phyloP scores from a whole-genome alignment of 2,797 vertebrate genomes.

The Hafferia zeledoni region DNA sequence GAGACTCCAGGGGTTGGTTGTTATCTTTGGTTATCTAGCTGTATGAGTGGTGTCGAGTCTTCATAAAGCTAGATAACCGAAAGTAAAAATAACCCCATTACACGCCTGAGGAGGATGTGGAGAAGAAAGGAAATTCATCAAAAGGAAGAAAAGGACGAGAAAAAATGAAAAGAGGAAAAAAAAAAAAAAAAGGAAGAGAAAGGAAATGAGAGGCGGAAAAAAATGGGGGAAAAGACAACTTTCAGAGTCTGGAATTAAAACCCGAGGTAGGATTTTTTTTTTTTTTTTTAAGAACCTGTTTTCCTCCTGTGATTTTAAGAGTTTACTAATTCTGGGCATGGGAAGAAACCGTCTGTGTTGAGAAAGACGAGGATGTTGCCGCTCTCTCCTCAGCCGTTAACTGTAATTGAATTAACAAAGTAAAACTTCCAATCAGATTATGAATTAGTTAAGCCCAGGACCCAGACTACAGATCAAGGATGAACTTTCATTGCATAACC shows the following conservation, averaged over 20 bases:
- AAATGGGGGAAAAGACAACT: background rate
- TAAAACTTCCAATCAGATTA: constrained; percentile 32
- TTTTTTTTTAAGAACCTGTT: background rate
- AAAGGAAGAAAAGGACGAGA: constrained; percentile 15
- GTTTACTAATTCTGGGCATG: constrained; percentile 13
- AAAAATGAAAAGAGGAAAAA: background rate
- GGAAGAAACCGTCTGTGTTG: background rate
- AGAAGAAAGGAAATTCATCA: constrained; percentile 50
- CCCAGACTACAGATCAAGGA: background rate
- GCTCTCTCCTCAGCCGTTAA: background rate
- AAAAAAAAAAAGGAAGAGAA: background rate
- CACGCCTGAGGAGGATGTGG: constrained; percentile 72
- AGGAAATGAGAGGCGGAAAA: background rate
- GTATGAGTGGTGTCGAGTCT: constrained; percentile 88
- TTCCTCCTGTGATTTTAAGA: constrained; percentile 2
- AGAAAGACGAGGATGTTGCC: background rate
- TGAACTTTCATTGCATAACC: constrained; percentile 23
- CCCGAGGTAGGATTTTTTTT: constrained; percentile 18
- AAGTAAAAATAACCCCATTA: constrained; percentile 96
- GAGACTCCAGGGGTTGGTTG: constrained; percentile 82
- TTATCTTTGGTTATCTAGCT: constrained; percentile 87
- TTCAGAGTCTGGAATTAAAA: constrained; percentile 65
- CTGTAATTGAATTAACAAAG: constrained; percentile 40
- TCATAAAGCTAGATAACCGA: constrained; percentile 99
- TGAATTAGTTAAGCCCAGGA: constrained; percentile 27